These are phyloP conservation scores for Corvus moneduloides DNA, from an alignment of 2,113 vertebrate genomes.

Conservation along the genomic window DNA sequence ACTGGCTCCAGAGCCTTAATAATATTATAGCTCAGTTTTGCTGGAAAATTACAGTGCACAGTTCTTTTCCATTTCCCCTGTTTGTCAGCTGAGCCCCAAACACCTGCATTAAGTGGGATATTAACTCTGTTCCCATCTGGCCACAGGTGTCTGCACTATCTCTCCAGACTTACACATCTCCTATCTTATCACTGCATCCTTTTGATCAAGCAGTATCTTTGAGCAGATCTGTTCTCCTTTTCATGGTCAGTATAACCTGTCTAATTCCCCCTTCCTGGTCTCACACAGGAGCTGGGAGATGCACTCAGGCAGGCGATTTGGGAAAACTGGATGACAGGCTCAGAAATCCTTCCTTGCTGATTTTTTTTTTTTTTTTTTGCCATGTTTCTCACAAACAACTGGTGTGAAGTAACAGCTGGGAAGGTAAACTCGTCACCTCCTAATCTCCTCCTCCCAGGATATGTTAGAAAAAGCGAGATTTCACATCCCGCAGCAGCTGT, in stretches of 20 bases:
- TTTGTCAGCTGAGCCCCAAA: slow-evolving; percentile 18
- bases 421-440: slow-evolving; percentile 3
- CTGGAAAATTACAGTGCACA: not conserved
- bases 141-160: slow-evolving; percentile 13
- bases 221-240: not conserved
- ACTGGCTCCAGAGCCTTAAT: not conserved
- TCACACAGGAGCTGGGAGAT: not conserved
- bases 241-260: slow-evolving; percentile 9
- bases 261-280: not conserved
- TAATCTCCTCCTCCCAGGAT: not conserved
- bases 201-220: slow-evolving; percentile 65
- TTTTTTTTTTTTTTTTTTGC: not conserved
- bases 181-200: slow-evolving; percentile 40
- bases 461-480: not conserved
- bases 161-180: not conserved
- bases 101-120: not conserved
- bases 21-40: not conserved
- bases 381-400: not conserved
- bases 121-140: not conserved
- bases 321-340: not conserved
- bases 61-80: slow-evolving; percentile 13
- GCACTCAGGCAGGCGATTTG: not conserved
- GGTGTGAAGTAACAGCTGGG: slow-evolving; percentile 8
- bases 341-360: not conserved
- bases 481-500: not conserved